Evolutionary conservation across 2,797 vertebrate species (phyloP).

Genomic region (Malacoraja senta): DNA sequence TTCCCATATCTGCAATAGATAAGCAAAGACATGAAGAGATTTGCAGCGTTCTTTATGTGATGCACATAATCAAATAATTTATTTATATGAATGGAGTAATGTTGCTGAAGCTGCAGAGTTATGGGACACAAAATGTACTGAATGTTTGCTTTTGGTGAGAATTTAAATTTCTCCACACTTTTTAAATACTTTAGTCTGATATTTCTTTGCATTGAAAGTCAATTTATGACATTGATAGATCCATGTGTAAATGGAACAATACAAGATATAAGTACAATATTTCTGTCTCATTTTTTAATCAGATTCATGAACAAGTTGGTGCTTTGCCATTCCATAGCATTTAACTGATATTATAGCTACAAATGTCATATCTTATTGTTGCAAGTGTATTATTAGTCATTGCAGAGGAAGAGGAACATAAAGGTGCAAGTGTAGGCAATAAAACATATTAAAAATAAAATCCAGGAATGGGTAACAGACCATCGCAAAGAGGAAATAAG

Average conservation of each 20-base stretch:
- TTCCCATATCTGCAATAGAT: not conserved
- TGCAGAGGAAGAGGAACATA: not conserved
- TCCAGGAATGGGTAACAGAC: too few relatives aligned
- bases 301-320: not conserved
- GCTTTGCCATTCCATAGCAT: not conserved
- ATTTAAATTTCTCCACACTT: not conserved
- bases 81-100: not conserved
- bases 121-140: not conserved
- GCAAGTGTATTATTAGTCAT: not conserved
- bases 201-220: not conserved
- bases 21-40: not conserved
- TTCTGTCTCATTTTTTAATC: not conserved
- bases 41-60: not conserved
- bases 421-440: not conserved
- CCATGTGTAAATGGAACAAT: not conserved
- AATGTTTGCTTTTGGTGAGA: not conserved
- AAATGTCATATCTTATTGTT: not conserved
- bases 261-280: not conserved
- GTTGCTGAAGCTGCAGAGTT: not conserved
- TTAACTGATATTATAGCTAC: not conserved
- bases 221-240: not conserved
- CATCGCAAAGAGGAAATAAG: not conserved
- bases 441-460: not conserved
- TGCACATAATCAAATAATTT: not conserved
- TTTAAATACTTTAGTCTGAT: not conserved